A percentile compares a stretch with the other conserved stretches of the same genome.
Evolutionary conservation across 2,113 vertebrate species (phyloP).

Genomic region (Cryptoleucopteryx plumbea): DNA sequence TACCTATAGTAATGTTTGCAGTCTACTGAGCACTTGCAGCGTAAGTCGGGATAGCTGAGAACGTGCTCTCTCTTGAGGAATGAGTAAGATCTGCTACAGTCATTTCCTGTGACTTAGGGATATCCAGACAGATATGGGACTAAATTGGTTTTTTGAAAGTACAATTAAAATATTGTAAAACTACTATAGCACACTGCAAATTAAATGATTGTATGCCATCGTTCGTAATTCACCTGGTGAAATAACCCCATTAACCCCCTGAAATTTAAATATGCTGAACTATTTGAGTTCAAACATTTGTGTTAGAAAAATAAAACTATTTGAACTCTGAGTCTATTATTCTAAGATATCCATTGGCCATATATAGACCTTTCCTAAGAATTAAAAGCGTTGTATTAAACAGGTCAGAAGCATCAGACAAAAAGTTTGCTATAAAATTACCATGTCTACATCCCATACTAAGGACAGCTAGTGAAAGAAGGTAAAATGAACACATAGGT

Average conservation of each 20-base stretch:
- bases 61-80: background rate
- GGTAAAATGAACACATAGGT: background rate
- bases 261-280: background rate
- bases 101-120: background rate
- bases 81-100: background rate
- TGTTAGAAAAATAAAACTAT: background rate
- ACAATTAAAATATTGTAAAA: background rate
- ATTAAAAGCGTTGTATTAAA: conserved; percentile 7
- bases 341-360: background rate
- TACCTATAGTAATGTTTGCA: background rate
- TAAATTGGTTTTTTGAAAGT: background rate
- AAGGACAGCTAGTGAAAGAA: background rate
- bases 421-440: background rate
- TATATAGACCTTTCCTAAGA: background rate
- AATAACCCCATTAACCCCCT: background rate
- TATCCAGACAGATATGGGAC: background rate
- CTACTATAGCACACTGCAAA: background rate
- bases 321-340: background rate
- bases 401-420: conserved; percentile 7
- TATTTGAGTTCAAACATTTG: background rate
- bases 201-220: background rate
- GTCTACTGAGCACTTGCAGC: background rate
- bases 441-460: background rate
- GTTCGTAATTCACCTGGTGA: background rate
- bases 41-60: background rate